Evolutionary conservation across 2,113 vertebrate species (phyloP).

Genomic region (Baryphthengus martii): DNA sequence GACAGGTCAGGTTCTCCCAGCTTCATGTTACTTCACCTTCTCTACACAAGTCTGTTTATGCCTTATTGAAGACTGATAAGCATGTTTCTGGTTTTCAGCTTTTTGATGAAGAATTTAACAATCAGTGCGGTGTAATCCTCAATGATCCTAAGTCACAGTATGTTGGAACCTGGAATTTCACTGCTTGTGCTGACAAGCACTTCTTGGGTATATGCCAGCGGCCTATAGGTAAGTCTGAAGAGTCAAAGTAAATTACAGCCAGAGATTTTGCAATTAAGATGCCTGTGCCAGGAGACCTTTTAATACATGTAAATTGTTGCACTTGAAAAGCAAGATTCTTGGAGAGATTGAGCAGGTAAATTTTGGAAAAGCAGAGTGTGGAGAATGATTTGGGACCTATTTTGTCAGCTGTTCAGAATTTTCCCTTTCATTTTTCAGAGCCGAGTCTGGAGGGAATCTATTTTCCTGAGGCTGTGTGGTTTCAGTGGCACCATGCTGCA

Average conservation of each 20-base stretch:
- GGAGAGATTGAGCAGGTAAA: not conserved
- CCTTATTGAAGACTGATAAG: not conserved
- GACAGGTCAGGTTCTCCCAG: not conserved
- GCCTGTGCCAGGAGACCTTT: not conserved
- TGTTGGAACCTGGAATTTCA: conserved; percentile 91
- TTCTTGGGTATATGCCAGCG: conserved; percentile 83
- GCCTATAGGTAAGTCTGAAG: conserved; percentile 76
- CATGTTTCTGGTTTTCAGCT: conserved; percentile 65
- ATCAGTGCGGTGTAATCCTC: conserved; percentile 82
- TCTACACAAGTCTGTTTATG: not conserved
- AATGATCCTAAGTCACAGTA: conserved; percentile 80
- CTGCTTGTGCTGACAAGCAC: conserved; percentile 78
- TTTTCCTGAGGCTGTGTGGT: not conserved
- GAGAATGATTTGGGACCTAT: not conserved
- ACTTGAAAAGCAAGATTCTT: not conserved
- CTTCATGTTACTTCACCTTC: not conserved
- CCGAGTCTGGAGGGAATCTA: not conserved
- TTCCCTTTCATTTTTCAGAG: not conserved
- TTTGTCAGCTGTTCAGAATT: not conserved
- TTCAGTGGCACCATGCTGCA: not conserved
- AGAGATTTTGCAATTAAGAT: not conserved
- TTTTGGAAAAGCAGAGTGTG: not conserved
- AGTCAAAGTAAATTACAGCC: not conserved
- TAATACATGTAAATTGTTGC: not conserved
- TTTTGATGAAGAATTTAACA: conserved; percentile 73